Conservation (phyloP, 2,113 vertebrate genomes). For the Albula goreensis region DNA sequence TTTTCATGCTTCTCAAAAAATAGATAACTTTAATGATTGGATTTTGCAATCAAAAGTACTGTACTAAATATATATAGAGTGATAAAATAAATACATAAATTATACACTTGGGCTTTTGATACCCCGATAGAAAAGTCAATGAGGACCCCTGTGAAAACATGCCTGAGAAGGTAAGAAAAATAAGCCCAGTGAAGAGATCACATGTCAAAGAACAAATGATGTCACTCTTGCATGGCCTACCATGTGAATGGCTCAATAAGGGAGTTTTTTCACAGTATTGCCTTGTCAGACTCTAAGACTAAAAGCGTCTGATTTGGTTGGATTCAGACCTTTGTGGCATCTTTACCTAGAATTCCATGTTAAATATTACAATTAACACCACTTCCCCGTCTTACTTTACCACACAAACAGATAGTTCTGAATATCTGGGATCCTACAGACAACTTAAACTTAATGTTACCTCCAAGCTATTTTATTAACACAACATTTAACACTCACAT, state of each 20-base stretch:
- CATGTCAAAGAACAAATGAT: background rate
- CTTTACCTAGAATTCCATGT: background rate
- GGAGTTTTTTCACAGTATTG: background rate
- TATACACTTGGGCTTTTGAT: background rate
- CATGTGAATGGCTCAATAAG: background rate
- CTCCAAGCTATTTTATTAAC: slow-evolving; percentile 1
- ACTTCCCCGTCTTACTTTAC: background rate
- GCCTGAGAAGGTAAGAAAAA: background rate
- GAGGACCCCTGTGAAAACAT: background rate
- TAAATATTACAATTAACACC: background rate
- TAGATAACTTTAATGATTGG: background rate
- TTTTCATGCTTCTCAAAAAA: background rate
- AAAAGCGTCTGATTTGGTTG: background rate
- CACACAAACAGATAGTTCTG: background rate
- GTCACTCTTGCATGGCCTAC: background rate
- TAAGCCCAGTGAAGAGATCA: background rate
- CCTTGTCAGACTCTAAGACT: background rate
- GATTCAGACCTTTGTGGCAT: background rate
- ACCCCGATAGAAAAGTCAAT: background rate
- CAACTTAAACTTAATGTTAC: background rate
- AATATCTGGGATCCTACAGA: background rate
- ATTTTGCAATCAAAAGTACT: background rate
- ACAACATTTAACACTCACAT: background rate
- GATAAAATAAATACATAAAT: background rate
- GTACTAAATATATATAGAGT: too few relatives aligned